These are phyloP conservation scores for Perognathus longimembris DNA, from an alignment of 2,113 vertebrate species.

Conservation along the genomic window DNA sequence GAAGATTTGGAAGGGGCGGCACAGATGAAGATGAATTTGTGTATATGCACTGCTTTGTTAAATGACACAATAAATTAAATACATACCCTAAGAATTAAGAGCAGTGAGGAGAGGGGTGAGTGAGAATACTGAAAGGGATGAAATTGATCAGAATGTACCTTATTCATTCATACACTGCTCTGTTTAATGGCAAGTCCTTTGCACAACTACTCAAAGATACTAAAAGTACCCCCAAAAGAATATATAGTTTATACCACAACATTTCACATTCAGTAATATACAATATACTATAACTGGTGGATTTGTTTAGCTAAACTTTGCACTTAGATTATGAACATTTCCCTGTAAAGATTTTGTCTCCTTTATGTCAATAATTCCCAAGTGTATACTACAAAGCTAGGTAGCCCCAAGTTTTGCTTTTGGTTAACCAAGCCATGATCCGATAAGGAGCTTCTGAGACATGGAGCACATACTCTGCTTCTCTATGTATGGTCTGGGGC, in stretches of 20 bases:
- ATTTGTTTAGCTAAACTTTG: constrained; percentile 44
- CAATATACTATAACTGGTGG: not conserved
- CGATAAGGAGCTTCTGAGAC: not conserved
- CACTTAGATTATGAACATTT: constrained; percentile 34
- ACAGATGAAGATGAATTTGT: too few relatives aligned
- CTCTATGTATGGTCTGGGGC: not conserved
- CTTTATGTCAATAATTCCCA: not conserved
- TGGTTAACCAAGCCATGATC: not conserved
- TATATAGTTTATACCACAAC: constrained; percentile 7
- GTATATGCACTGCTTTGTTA: too few relatives aligned
- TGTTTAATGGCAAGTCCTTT: too few relatives aligned
- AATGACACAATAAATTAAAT: too few relatives aligned
- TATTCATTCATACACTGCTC: too few relatives aligned
- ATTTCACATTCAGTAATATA: constrained; percentile 10
- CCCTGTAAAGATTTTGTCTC: not conserved
- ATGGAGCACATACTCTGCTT: not conserved
- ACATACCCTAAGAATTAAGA: too few relatives aligned
- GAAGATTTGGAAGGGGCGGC: too few relatives aligned
- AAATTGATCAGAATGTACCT: too few relatives aligned
- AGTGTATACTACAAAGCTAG: not conserved
- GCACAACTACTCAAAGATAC: too few relatives aligned
- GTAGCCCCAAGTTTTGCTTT: not conserved
- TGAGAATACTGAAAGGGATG: too few relatives aligned
- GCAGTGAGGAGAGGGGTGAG: too few relatives aligned
- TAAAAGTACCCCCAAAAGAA: too few relatives aligned